Evolutionary conservation across 2,888 invertebrate species (phyloP), one percentile per base, ranked within the genome.

Genomic region (Mystacides longicornis): DNA sequence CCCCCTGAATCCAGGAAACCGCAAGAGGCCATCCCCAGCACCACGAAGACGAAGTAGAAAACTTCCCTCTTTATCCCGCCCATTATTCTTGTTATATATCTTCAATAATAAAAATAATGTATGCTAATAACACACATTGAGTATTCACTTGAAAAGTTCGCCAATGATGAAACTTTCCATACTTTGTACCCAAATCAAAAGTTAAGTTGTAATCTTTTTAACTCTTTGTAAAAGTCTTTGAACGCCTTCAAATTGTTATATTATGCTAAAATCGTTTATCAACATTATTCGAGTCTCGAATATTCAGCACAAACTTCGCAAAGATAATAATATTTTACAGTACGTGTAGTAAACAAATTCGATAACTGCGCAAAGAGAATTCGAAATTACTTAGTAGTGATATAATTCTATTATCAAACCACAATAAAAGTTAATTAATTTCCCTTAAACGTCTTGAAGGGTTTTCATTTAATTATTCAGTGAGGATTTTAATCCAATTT

Each of bases 1-100:
- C 59, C 59, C 31, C 59, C 59, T 14, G 59, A 57, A 45, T 60
- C 59, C 45, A 60, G 33, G 45, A 60, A 60, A 19, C 57, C 57
- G 23, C 53, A 55, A 1, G 59, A 54, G n/a, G 55, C 51, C n/a
- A 57, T 57, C 4, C 22, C 52, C 21, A 52, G 21, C 14, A 52
- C 31, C 16, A 52, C 16, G 18, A 52, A 37, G 37, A 37, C 16
- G 37, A 16, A 37, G 37, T 7, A 37, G 14, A 37, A 3, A 37
- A 37, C 37, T 37, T 37, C 37, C 14, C 14, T 37, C 37, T 37
- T 37, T 37, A 37, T 14, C 16, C 37, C 37, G 14, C 14, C 7
- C 37, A 37, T 37, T 16, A 14, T 37, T 16, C n/a, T 16, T 37
- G 4, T 14, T 37, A 3, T 16, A n/a, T n/a, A n/a, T 14, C 14